Percentiles rank a stretch among this genome's conserved stretches.
These are phyloP conservation scores for Catharus ustulatus DNA, from an alignment of 2,797 vertebrate species.

Conservation along the genomic window DNA sequence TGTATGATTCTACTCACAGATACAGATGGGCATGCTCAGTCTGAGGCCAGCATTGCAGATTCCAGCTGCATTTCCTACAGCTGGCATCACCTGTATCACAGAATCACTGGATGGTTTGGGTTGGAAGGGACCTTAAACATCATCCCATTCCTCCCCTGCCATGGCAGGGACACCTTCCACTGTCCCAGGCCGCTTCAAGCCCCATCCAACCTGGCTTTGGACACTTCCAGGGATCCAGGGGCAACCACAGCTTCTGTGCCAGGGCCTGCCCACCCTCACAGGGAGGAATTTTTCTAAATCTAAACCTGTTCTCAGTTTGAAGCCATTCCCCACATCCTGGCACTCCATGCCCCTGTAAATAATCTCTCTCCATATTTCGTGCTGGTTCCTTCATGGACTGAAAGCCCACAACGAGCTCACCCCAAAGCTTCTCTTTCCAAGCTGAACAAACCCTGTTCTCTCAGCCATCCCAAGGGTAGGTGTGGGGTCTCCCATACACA, in stretches of 20 bases:
- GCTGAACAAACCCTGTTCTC: not conserved
- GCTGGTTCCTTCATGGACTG: rapidly evolving
- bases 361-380: not conserved
- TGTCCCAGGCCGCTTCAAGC: rapidly evolving
- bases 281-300: too few relatives aligned
- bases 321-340: too few relatives aligned
- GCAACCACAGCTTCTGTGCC: not conserved
- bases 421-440: not conserved
- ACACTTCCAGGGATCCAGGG: not conserved
- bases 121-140: not conserved
- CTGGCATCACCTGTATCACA: rapidly evolving
- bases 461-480: not conserved
- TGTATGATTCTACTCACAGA: rapidly evolving
- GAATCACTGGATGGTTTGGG: not conserved
- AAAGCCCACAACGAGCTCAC: rapidly evolving
- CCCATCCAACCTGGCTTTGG: rapidly evolving
- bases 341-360: rapidly evolving
- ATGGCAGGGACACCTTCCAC: rapidly evolving
- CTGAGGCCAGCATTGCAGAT: not conserved
- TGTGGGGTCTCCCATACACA: rapidly evolving
- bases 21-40: not conserved
- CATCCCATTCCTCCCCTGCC: rapidly evolving
- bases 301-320: not conserved
- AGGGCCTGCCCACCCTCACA: rapidly evolving
- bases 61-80: rapidly evolving